Conservation (phyloP, 2,888 invertebrate species). For the Isoperla grammatica region DNA sequence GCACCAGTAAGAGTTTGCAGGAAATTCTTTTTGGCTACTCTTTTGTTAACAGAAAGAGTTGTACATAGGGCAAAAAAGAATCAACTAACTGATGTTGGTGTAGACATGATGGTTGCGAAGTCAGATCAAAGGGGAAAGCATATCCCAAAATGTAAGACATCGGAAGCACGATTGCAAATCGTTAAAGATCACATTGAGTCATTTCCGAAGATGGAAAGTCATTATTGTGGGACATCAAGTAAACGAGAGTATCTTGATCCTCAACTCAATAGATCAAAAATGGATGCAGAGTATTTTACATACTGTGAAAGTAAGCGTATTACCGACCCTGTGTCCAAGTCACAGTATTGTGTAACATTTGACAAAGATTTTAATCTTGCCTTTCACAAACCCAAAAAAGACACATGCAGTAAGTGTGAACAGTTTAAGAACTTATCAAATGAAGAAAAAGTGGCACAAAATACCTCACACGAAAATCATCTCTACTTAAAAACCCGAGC, state of each 20-base stretch:
- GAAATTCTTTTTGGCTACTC: conserved; percentile 29
- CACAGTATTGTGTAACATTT: conserved; percentile 30
- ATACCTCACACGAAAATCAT: conserved; percentile 1
- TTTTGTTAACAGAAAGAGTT: conserved; percentile 29
- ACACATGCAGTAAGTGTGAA: conserved; percentile 30
- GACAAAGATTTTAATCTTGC: conserved; percentile 29
- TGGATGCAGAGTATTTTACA: conserved; percentile 28
- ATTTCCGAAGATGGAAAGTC: conserved; percentile 32
- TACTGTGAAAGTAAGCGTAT: conserved; percentile 24
- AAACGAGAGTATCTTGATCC: conserved; percentile 30
- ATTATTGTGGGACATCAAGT: conserved; percentile 29
- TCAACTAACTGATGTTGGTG: conserved; percentile 26
- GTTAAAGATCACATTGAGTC: conserved; percentile 32
- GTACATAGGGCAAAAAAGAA: conserved; percentile 26
- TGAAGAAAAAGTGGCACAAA: neutral
- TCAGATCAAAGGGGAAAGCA: conserved; percentile 29
- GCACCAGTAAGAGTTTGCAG: conserved; percentile 24
- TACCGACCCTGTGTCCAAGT: conserved; percentile 23
- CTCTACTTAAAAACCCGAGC: conserved; percentile 20
- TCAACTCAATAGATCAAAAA: conserved; percentile 31
- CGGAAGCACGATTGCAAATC: conserved; percentile 21
- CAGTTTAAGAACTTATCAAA: conserved; percentile 16
- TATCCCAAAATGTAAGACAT: conserved; percentile 30
- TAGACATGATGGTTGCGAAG: conserved; percentile 27
- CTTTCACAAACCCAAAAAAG: conserved; percentile 32